phyloP scores from a whole-genome alignment of 2,113 vertebrate genomes.

The Channa maculata region DNA sequence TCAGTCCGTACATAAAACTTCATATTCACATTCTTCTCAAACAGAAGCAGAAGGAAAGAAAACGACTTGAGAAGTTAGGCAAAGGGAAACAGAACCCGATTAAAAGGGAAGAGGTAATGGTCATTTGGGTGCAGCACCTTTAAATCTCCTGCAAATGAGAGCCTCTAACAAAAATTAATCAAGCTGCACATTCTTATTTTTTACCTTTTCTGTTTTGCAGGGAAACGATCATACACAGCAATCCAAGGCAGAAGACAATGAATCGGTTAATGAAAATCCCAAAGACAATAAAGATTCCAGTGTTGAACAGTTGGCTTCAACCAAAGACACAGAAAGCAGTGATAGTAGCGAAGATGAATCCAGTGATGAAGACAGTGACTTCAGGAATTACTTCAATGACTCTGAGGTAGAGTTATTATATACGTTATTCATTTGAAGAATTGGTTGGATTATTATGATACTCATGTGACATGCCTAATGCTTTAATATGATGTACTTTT shows the following conservation, averaged over 20 bases:
- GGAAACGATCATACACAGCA: slow-evolving; percentile 5
- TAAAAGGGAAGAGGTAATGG: slow-evolving; percentile 41
- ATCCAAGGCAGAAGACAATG: slow-evolving; percentile 1
- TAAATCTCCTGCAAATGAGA: not conserved
- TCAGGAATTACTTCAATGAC: not conserved
- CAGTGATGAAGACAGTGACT: slow-evolving; percentile 52
- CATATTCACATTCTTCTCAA: not conserved
- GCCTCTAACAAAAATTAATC: not conserved
- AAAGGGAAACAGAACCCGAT: slow-evolving; percentile 55
- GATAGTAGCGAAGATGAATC: slow-evolving; percentile 34
- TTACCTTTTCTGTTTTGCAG: slow-evolving; percentile 32
- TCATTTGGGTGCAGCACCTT: not conserved
- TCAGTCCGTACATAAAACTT: not conserved
- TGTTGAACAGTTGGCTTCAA: slow-evolving; percentile 17
- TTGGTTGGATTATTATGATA: too few relatives aligned
- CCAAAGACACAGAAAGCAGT: slow-evolving; percentile 46
- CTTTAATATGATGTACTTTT: too few relatives aligned
- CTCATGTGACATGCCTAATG: too few relatives aligned
- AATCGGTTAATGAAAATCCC: not conserved
- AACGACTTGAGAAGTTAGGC: slow-evolving; percentile 59
- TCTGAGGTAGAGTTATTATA: slow-evolving; percentile 54
- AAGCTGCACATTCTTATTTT: not conserved
- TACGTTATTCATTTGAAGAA: too few relatives aligned
- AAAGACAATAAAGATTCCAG: not conserved
- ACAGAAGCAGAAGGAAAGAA: slow-evolving; percentile 75